Percentiles rank a stretch among this genome's conserved stretches.
These are phyloP conservation scores for Natrix natrix DNA, from an alignment of 2,797 vertebrate species.

Conservation along the genomic window DNA sequence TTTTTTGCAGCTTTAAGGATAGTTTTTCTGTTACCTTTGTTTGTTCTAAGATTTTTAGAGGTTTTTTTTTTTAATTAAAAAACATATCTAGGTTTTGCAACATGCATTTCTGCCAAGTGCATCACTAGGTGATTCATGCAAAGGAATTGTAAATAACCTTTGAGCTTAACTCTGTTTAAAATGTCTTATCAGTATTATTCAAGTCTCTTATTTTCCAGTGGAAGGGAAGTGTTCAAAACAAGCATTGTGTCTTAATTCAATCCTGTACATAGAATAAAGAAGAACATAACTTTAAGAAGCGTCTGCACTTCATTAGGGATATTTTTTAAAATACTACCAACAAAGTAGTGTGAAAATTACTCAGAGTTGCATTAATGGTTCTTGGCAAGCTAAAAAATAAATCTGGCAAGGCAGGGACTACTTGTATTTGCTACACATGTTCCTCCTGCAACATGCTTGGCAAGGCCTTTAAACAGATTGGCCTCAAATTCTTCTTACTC, in stretches of 20 bases:
- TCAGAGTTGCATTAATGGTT: not conserved
- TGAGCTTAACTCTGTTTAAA: conserved; percentile 16
- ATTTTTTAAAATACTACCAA: not conserved
- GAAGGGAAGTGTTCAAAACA: not conserved
- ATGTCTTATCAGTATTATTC: not conserved
- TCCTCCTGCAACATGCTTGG: not conserved
- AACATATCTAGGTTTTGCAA: not conserved
- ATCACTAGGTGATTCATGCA: conserved; percentile 20
- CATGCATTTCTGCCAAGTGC: not conserved
- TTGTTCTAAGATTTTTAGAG: not conserved
- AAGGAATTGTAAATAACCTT: conserved; percentile 15
- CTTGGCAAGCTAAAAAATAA: not conserved
- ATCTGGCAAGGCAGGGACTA: not conserved
- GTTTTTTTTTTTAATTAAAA: not conserved
- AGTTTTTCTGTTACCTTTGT: not conserved
- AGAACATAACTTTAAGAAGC: not conserved
- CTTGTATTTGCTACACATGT: not conserved
- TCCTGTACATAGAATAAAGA: not conserved
- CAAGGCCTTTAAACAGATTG: not conserved
- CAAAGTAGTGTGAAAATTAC: not conserved
- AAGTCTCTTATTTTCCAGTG: not conserved
- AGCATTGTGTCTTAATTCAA: not conserved
- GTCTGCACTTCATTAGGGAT: not conserved
- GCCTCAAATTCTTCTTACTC: not conserved
- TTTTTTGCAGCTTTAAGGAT: not conserved